Percentiles rank a stretch among this genome's conserved stretches.
These are phyloP conservation scores for Paramormyrops kingsleyae DNA, from an alignment of 2,113 vertebrate genomes.

Conservation along the genomic window DNA sequence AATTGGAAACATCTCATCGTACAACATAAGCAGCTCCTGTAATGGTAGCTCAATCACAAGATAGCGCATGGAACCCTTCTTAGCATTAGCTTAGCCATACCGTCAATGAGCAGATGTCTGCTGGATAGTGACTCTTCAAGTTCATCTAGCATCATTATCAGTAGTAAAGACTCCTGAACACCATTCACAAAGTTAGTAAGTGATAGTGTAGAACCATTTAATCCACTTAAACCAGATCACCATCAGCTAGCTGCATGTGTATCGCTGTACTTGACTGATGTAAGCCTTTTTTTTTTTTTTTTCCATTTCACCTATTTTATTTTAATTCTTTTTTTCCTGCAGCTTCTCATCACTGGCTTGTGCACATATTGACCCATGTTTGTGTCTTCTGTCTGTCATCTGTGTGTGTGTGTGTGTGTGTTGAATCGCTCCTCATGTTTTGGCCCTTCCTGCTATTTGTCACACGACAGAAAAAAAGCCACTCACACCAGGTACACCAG, in stretches of 20 bases:
- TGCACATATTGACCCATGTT: constrained; percentile 56
- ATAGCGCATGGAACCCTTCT: not conserved
- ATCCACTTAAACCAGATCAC: not conserved
- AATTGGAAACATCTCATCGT: not conserved
- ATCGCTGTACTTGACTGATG: not conserved
- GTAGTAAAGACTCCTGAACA: not conserved
- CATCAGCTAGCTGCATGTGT: not conserved
- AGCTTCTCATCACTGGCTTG: constrained; percentile 26
- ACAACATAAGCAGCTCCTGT: not conserved
- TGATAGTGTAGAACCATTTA: not conserved
- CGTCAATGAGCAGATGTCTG: not conserved
- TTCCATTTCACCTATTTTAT: not conserved
- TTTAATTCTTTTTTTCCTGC: not conserved
- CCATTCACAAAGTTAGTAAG: not conserved
- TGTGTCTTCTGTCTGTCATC: constrained; percentile 39
- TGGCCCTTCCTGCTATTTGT: constrained; percentile 74
- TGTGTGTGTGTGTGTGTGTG: constrained; percentile 1
- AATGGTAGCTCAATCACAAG: not conserved
- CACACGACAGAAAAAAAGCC: constrained; percentile 77
- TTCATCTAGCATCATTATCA: not conserved
- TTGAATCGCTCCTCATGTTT: constrained; percentile 44
- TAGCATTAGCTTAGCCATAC: not conserved
- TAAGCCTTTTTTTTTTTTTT: constrained; percentile 2
- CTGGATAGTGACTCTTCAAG: not conserved
- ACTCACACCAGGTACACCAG: constrained; percentile 72